Percentiles rank a stretch among this genome's conserved stretches.
Conservation (phyloP, 2,113 vertebrate genomes). For the Labrus mixtus region DNA sequence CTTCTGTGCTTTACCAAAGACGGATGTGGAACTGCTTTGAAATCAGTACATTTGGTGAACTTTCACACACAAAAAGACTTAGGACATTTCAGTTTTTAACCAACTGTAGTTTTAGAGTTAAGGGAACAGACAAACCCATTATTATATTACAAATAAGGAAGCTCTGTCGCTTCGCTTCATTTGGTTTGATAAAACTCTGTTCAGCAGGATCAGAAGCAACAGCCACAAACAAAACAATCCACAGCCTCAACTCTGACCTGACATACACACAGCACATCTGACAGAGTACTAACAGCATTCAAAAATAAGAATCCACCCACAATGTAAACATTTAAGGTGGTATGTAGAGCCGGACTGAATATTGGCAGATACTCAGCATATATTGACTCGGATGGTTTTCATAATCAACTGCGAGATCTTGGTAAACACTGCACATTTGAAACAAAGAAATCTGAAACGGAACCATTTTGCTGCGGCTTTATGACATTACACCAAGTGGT, state of each 20-base stretch:
- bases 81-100: not conserved
- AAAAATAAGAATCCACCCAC: too few species aligned
- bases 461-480: not conserved
- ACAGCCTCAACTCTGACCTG: not conserved
- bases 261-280: too few species aligned
- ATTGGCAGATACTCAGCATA: too few species aligned
- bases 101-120: not conserved
- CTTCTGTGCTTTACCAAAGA: not conserved
- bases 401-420: too few species aligned
- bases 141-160: not conserved
- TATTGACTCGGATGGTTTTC: too few species aligned
- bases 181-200: not conserved
- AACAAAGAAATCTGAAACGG: not conserved
- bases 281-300: not conserved
- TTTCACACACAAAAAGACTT: not conserved
- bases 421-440: not conserved
- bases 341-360: too few species aligned
- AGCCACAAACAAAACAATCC: not conserved
- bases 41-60: not conserved
- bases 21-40: not conserved
- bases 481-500: not conserved
- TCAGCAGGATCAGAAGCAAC: not conserved
- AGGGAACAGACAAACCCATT: not conserved
- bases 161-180: not conserved
- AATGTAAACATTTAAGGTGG: not conserved